Evolutionary conservation across 2,888 invertebrate genomes (phyloP).

Genomic region (Sclerodermus sp.): DNA sequence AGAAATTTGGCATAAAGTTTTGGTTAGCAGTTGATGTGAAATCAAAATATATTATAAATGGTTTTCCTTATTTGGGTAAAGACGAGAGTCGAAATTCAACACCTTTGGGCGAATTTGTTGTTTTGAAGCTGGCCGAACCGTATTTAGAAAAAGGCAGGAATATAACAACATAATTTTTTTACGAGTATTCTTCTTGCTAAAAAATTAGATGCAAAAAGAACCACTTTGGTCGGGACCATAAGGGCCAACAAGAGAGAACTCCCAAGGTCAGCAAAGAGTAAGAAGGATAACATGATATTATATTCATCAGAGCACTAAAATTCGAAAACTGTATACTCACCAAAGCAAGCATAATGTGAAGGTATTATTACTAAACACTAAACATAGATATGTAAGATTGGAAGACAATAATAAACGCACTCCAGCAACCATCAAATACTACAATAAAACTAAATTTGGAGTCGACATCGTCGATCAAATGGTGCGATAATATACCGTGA

Average conservation of each 20-base stretch:
- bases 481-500: constrained; percentile 35
- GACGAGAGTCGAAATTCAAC: too few relatives aligned
- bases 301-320: constrained; percentile 19
- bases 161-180: constrained; percentile 30
- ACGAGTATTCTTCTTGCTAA: constrained; percentile 21
- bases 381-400: constrained; percentile 26
- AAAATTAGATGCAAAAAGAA: constrained; percentile 17
- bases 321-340: constrained; percentile 19
- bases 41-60: constrained; percentile 14
- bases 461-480: constrained; percentile 34
- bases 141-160: constrained; percentile 21
- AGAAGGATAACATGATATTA: constrained; percentile 20
- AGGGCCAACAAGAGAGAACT: constrained; percentile 22
- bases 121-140: constrained; percentile 10
- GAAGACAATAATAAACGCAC: constrained; percentile 15
- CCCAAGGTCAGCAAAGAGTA: constrained; percentile 21
- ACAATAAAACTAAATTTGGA: constrained; percentile 30
- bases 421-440: constrained; percentile 28
- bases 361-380: constrained; percentile 21
- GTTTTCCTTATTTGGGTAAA: constrained; percentile 22
- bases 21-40: constrained; percentile 18
- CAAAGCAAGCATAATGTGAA: constrained; percentile 29
- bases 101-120: constrained; percentile 10
- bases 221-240: constrained; percentile 27
- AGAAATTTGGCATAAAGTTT: constrained; percentile 39